Evolutionary conservation across 2,113 vertebrate genomes (phyloP).

Genomic region (Chaetodon auriga): DNA sequence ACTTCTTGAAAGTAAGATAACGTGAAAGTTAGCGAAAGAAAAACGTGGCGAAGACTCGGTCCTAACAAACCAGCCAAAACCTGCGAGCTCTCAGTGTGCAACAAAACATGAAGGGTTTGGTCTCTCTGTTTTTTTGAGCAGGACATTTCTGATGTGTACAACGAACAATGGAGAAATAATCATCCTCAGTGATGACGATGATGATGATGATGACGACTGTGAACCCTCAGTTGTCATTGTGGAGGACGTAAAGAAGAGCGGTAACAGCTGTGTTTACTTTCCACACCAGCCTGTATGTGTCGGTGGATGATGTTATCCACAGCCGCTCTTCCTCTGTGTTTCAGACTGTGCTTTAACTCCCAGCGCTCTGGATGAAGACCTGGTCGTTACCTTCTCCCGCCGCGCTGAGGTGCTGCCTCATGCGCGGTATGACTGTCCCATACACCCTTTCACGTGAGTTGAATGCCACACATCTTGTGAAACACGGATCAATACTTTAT

Average conservation of each 20-base stretch:
- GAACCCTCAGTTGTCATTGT: conserved; percentile 73
- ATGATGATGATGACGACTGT: conserved; percentile 63
- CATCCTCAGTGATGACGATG: conserved; percentile 79
- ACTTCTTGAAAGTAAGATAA: neutral
- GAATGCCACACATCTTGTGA: neutral
- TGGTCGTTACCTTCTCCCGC: conserved; percentile 81
- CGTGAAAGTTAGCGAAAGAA: neutral
- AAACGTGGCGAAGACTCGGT: neutral
- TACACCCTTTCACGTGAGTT: conserved; percentile 78
- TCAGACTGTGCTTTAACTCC: conserved; percentile 42
- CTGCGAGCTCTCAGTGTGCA: too few relatives aligned
- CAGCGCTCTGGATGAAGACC: conserved; percentile 77
- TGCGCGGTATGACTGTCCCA: conserved; percentile 83
- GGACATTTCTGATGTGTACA: conserved; percentile 43
- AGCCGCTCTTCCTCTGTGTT: conserved; percentile 14
- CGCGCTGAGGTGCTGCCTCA: conserved; percentile 81
- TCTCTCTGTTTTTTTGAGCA: neutral
- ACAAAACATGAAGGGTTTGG: neutral
- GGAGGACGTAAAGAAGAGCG: conserved; percentile 49
- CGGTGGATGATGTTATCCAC: neutral
- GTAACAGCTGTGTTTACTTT: conserved; percentile 6
- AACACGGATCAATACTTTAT: neutral
- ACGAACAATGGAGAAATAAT: conserved; percentile 68
- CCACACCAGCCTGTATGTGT: neutral
- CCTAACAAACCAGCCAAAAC: neutral